Evolutionary conservation across 2,888 invertebrate genomes (phyloP), one percentile per base, ranked within the genome.

Genomic region (Boloria euphrosyne): DNA sequence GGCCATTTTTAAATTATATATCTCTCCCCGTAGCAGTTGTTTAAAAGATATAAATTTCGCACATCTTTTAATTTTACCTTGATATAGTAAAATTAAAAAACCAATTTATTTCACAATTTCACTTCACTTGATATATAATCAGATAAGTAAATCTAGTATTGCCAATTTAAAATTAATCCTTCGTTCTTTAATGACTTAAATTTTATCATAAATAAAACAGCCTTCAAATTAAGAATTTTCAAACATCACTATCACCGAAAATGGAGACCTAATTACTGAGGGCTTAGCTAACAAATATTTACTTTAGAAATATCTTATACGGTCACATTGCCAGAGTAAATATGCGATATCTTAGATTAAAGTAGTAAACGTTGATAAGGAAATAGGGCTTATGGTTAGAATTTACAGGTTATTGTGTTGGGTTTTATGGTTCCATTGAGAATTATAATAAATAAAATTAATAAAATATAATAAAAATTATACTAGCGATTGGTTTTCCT

Each of bases 311-410:
- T 74, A 76, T 73, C 72, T 71, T 74, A 77, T 76, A 68, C 76
- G 80, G 83, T 83, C 81, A 84, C 80, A 82, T 81, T 81, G 82
- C 70, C 66, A 74, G 73, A 78, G 80, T 80, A 87, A 87, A 88
- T 83, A 87, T 75, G 68, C 74, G 74, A 72, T 87, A 89, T 88
- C 88, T 80, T 38, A 86, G 89, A 89, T 89, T 87, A 83, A 76
- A 75, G 81, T 78, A 76, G 78, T 83, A 81, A 81, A 83, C 79
- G 77, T 71, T 78, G 83, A 84, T 84, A 84, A 82, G 75, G 74
- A 79, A 78, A 76, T 77, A 70, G 80, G 77, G 70, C 73, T 73
- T 73, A 77, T 49, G 59, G 47, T 59, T 59, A 59, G 27, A 47
- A 17, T 59, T 59, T 59, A 71, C 57, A 81, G 77, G 79, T 81